Evolutionary conservation across 2,113 vertebrate species (phyloP), one percentile per base, ranked within the genome.

Genomic region (Otus sunia): DNA sequence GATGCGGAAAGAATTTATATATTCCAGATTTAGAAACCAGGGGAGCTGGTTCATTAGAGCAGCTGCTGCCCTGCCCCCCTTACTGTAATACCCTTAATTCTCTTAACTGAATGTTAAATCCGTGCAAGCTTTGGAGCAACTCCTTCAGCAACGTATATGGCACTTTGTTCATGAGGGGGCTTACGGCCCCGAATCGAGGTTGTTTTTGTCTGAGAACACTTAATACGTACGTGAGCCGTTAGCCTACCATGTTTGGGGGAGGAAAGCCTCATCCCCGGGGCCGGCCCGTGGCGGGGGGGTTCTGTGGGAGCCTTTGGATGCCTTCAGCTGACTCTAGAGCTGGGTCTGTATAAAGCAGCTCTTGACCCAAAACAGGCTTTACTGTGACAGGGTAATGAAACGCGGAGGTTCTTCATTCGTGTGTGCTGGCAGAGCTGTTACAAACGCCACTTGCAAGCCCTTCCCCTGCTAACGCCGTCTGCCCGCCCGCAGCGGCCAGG

Each of bases 391-490:
- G 43, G 17, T 30, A 8, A 15, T 10, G 52, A 15, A 17, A 23
- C n/a, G 4, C 10, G 1, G 14, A 14, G 11, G 15, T 15, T 55
- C 26, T 29, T 39, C 22, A 7, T 36, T 25, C 39, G 15, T 26
- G 6, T 5, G 5, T 1, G 30, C 56, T 27, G 1, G 32, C 4
- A 23, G 56, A 8, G 13, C n/a, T 55, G 26, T 22, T 39, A n/a
- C 9, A 34, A 53, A 9, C 4, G 20, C 34, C 9, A 0, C 16
- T 26, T 16, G 55, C 43, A 21, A 30, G 3, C 21, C n/a, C 30
- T 23, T 27, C 5, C 15, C 11, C 49, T 16, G 29, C 58, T 37
- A 8, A 11, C 25, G 6, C 21, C 45, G 3, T 19, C 22, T 5
- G 43, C 19, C 25, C 2, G 1, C 12, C 60, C 5, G 12, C 45